phyloP scores from a whole-genome alignment of 2,888 invertebrate species.

The Molanna angustata region DNA sequence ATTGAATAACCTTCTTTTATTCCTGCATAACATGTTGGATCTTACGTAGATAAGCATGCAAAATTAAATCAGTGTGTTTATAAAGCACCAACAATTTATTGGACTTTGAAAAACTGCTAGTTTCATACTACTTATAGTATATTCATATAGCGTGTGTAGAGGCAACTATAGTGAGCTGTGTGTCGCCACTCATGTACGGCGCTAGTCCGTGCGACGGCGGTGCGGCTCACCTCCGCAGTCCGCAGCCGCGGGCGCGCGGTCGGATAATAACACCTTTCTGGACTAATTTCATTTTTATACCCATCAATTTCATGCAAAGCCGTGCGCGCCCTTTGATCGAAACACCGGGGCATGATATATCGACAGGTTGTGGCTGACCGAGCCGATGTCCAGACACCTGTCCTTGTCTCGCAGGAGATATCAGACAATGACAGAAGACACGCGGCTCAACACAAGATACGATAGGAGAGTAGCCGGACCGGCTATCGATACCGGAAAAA shows the following conservation, averaged over 20 bases:
- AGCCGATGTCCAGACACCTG: slow-evolving; percentile 9
- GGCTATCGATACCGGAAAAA: slow-evolving; percentile 14
- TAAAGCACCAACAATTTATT: too few relatives aligned
- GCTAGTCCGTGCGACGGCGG: neutral
- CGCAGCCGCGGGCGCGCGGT: slow-evolving; percentile 25
- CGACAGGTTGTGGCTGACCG: slow-evolving; percentile 7
- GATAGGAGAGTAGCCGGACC: slow-evolving; percentile 5
- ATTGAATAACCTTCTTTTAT: too few relatives aligned
- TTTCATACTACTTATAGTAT: too few relatives aligned
- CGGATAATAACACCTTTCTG: slow-evolving; percentile 33
- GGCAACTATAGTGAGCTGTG: too few relatives aligned
- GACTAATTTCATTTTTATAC: slow-evolving; percentile 34
- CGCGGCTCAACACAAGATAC: neutral
- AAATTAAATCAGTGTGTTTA: too few relatives aligned
- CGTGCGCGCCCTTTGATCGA: slow-evolving; percentile 32
- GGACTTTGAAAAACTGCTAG: too few relatives aligned
- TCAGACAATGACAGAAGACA: neutral
- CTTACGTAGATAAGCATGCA: too few relatives aligned
- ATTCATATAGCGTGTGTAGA: too few relatives aligned
- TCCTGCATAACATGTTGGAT: too few relatives aligned
- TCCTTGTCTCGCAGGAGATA: slow-evolving; percentile 1
- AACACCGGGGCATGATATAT: slow-evolving; percentile 30
- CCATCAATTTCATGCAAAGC: slow-evolving; percentile 33
- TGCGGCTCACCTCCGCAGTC: slow-evolving; percentile 10
- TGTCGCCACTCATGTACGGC: slow-evolving; percentile 7